Base-by-base conservation (phyloP, 2,113 vertebrate species). In the Apaloderma vittatum region DNA sequence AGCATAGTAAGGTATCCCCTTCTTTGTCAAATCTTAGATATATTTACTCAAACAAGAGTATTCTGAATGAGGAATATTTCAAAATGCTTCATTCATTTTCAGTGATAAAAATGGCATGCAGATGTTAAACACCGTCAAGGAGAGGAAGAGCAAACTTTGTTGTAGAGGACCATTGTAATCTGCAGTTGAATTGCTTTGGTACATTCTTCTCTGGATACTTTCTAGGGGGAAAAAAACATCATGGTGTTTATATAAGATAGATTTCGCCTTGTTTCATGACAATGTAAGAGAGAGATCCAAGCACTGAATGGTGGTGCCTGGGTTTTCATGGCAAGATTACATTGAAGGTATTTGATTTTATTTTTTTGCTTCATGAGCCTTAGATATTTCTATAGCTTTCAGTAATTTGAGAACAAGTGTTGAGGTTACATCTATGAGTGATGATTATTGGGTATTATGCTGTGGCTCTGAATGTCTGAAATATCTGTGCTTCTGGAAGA, bases 21-120 rank as follows among this genome's bases (percentile, higher is more conserved):
- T 76, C 45, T 77, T 65, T 92, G 9, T 62, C 3, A 1, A 67
- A 59, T 55, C 58, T 93, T 62, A 61, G 57, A 26, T 66, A 18
- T 20, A 26, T 77, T 83, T 83, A 22, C 55, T 91, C 54, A 77
- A 36, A 45, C 17, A 62, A n/a, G 30, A 94, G 15, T 78, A 37
- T 80, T 89, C 76, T 67, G 52, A 78, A 45, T 91, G 23, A 68
- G 29, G 23, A 86, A 7, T 46, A 59, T 20, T 92, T 93, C 43
- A 63, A 91, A 95, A 89, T 63, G 29, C 34, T 77, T 80, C 70
- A 19, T 95, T 89, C n/a, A 67, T 75, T 80, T 72, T 92, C 57
- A 68, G 43, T 93, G 70, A 75, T 78, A 78, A 91, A 91, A 88
- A 32, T 74, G 76, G 30, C 43, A 36, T 43, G 34, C 51, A 88